Base-by-base conservation (phyloP, 1,140 invertebrate genomes). In the Delia radicum region DNA sequence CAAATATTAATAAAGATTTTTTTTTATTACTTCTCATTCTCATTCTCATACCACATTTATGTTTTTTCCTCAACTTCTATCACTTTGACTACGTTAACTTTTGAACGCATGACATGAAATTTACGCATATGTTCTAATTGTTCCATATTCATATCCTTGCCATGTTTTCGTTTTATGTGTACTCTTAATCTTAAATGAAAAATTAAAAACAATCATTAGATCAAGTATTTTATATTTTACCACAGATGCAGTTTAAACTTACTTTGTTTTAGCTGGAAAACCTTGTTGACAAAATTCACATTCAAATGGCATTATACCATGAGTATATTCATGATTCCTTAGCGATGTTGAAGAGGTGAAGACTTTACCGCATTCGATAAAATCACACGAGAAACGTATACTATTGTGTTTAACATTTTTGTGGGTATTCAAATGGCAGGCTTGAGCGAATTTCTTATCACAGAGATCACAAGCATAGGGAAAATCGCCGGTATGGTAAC, bases 381-480 rank as follows among this genome's bases (percentile, higher is more conserved):
- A 80, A 46, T 78, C 74, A 48, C 81, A 82, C 10, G 78, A 42
- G 13, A 79, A 82, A 2, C 81, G 78, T 8, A 75, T 75, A 21
- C 77, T 79, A 26, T 73, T 76, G 37, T 82, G 81, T 13, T 79
- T 72, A 3, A 82, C 79, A 71, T 80, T 75, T 33, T 67, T 74
- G 65, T 81, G 81, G 5, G 80, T 72, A 7, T 74, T 80, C 24
- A 82, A 73, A 76, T 82, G 81, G 8, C 81, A 79, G 29, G 78
- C 71, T 80, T 95, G 94, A 0, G 94, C 93, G 83, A 94, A 95
- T 76, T 93, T 91, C 0, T 92, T 88, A 21, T 92, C 90, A 82
- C 94, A 95, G 78, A 93, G 91, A 31, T 89, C 89, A 80, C 94
- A 96, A 28, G 91, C 88, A 78, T 94, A 95, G 0, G 90, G 90